Evolutionary conservation across 1,140 invertebrate genomes (phyloP), one percentile per base, ranked within the genome.

Genomic region (Piezodorus guildinii): DNA sequence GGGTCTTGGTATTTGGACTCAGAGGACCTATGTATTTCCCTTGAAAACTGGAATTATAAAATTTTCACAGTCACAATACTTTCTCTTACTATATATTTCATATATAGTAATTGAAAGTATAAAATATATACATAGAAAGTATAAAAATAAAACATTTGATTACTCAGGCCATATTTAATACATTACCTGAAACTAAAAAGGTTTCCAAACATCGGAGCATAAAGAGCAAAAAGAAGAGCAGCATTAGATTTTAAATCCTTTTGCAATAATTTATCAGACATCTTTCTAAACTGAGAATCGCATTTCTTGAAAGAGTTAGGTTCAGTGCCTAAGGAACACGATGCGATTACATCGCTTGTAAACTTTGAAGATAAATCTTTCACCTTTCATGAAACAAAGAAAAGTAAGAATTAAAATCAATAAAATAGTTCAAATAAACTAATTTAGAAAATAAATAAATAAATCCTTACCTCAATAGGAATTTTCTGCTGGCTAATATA

Each of bases 271-370:
- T 60, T 63, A n/a, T 70, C 68, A 0, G 77, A 76, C 70, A 80
- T 78, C 25, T 67, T 61, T 51, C 74, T 71, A 66, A 82, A 81
- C 64, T 77, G 73, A 34, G 77, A 74, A 27, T 77, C 65, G 0
- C 74, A 71, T 66, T 77, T 68, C n/a, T 67, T 70, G 68, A 82
- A 73, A 8, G 76, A 78, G 63, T 81, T 76, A 19, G 76, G 76
- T 56, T 81, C 75, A 3, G 81, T 71, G 15, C 81, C 81, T 69
- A 82, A 81, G 14, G 77, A 78, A 64, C 77, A 80, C 0, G 74
- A 75, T 17, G 75, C 76, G 3, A 83, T 81, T 5, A 81, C 77
- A 67, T 82, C 80, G 17, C 79, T 80, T 5, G 76, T 79, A 62
- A 76, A 81, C 68, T 75, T 75, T 0, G 75, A 71, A 23, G 77